Conservation (phyloP, 1,140 invertebrate genomes). For the Megathymus violae region DNA sequence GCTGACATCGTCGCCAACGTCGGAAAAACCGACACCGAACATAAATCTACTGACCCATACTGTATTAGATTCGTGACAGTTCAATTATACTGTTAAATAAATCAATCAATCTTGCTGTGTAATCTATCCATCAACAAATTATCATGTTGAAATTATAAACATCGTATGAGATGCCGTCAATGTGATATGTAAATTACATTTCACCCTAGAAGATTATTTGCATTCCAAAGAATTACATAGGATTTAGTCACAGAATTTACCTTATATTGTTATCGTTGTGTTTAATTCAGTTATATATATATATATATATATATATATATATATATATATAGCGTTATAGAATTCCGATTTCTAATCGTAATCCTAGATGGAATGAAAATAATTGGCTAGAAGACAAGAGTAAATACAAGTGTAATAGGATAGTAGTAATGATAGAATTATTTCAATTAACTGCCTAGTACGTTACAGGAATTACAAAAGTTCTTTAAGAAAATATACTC, state of each 20-base stretch:
- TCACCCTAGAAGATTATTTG: background rate
- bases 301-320: too few species aligned
- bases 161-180: slow-evolving; percentile 4
- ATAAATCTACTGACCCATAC: slow-evolving; percentile 59
- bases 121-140: slow-evolving; percentile 35
- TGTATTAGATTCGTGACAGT: slow-evolving; percentile 60
- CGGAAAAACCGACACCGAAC: slow-evolving; percentile 43
- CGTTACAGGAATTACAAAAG: too few species aligned
- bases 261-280: background rate
- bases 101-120: slow-evolving; percentile 61
- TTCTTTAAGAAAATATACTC: too few species aligned
- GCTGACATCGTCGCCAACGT: slow-evolving; percentile 41
- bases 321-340: too few species aligned
- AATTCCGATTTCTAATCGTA: background rate
- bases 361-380: background rate
- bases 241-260: background rate
- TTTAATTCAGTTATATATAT: background rate
- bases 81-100: slow-evolving; percentile 65
- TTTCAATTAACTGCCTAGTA: too few species aligned
- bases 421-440: too few species aligned
- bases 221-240: background rate
- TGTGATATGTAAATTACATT: slow-evolving; percentile 16
- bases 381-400: background rate
- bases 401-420: too few species aligned
- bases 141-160: slow-evolving; percentile 25